Percentiles rank a stretch among this genome's conserved stretches.
phyloP scores from a whole-genome alignment of 92 coral and sea anemone genomes.

The Anthopleura xanthogrammica region DNA sequence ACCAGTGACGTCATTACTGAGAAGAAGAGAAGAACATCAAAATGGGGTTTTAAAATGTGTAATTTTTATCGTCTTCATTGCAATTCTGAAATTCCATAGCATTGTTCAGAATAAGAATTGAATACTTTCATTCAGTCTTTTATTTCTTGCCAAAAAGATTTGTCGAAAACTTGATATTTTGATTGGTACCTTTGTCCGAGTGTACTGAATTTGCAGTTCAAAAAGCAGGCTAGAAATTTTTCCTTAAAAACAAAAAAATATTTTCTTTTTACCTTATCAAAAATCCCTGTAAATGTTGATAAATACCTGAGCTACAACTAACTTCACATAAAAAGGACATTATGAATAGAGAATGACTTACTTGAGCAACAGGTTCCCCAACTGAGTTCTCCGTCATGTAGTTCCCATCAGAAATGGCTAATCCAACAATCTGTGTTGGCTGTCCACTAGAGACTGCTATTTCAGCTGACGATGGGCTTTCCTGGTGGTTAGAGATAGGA shows the following conservation, averaged over 20 bases:
- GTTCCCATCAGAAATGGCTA: slow-evolving; percentile 73
- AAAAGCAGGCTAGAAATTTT: too few species aligned
- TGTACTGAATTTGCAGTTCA: too few species aligned
- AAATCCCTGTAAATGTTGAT: neutral
- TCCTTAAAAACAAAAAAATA: too few species aligned
- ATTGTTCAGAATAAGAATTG: neutral
- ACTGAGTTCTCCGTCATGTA: slow-evolving; percentile 51
- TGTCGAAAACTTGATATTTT: neutral
- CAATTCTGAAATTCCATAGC: neutral
- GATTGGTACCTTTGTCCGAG: too few species aligned
- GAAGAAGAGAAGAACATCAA: neutral
- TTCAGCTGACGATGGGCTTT: slow-evolving; percentile 50
- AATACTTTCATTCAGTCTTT: neutral
- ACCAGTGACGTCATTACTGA: neutral
- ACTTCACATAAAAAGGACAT: neutral
- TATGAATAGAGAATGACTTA: neutral
- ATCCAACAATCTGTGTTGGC: slow-evolving; percentile 58
- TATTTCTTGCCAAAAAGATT: neutral
- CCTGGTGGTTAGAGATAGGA: slow-evolving; percentile 51
- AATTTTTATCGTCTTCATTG: too few species aligned
- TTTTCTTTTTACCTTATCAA: too few species aligned
- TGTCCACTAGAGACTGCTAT: slow-evolving; percentile 53
- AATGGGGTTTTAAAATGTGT: neutral
- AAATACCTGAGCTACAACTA: neutral
- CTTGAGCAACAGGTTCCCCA: slow-evolving; percentile 36